These are phyloP conservation scores for Telmatherina bonti DNA, from an alignment of 2,797 vertebrate species.

Conservation along the genomic window DNA sequence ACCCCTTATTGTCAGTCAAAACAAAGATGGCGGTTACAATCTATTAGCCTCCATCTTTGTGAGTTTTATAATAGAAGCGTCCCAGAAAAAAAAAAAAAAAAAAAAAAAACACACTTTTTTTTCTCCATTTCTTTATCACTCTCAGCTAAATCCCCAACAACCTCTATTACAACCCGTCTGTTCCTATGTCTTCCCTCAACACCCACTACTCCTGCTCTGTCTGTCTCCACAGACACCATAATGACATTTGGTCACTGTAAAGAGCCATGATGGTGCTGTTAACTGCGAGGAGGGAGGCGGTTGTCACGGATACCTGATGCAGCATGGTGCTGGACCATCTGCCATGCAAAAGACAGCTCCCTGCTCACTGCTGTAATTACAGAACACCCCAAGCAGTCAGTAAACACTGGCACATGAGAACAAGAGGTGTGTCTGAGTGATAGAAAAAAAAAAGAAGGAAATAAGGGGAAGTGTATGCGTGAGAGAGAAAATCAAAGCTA, in stretches of 20 bases:
- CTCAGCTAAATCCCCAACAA: constrained; percentile 4
- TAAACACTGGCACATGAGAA: constrained; percentile 53
- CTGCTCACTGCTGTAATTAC: constrained; percentile 85
- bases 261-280: constrained; percentile 71
- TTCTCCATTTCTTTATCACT: background rate
- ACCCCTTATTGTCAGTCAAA: constrained; percentile 2
- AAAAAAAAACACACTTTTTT: too few species aligned
- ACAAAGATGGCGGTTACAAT: constrained; percentile 1
- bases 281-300: constrained; percentile 73
- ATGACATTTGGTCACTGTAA: constrained; percentile 78
- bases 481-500: background rate
- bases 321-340: constrained; percentile 90
- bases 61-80: constrained; percentile 40
- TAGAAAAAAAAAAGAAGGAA: constrained; percentile 23
- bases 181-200: constrained; percentile 14
- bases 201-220: constrained; percentile 16
- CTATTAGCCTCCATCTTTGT: constrained; percentile 30
- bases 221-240: constrained; percentile 59
- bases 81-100: constrained; percentile 28
- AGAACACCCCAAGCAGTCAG: constrained; percentile 68
- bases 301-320: constrained; percentile 91
- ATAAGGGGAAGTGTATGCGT: constrained; percentile 14
- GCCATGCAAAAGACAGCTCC: constrained; percentile 86
- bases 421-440: constrained; percentile 44
- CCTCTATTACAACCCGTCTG: constrained; percentile 1